These are phyloP conservation scores for Trichonephila clavipes DNA, from an alignment of 1,140 invertebrate species.

Conservation along the genomic window DNA sequence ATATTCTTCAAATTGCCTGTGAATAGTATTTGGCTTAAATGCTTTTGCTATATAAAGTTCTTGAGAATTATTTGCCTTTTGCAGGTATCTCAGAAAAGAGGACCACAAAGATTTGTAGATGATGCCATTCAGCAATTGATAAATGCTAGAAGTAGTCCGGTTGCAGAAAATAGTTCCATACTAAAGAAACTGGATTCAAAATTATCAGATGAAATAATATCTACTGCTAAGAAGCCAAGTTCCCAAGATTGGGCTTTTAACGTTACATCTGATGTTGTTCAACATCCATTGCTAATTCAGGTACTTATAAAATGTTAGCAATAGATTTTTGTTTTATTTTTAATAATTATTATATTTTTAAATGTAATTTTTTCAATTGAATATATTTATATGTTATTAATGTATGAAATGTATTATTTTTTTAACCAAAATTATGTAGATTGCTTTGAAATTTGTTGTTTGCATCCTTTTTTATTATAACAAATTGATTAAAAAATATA, in stretches of 20 bases:
- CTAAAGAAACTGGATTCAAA: constrained; percentile 45
- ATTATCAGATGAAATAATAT: constrained; percentile 34
- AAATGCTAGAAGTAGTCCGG: constrained; percentile 28
- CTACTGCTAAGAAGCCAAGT: neutral
- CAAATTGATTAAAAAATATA: no score
- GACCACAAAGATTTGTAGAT: constrained; percentile 67
- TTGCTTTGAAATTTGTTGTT: no score
- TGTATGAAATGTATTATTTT: no score
- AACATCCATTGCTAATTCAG: constrained; percentile 35
- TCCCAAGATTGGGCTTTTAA: constrained; percentile 58
- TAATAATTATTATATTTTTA: no score
- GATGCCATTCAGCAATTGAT: constrained; percentile 49
- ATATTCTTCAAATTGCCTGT: no score
- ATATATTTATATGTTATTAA: no score
- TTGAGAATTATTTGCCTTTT: neutral
- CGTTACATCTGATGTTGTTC: neutral
- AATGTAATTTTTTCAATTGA: no score
- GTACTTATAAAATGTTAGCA: neutral
- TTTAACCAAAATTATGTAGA: no score
- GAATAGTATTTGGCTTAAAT: no score
- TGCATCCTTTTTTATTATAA: no score
- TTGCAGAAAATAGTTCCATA: neutral
- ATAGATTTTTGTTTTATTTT: no score
- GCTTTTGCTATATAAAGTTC: no score
- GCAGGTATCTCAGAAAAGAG: constrained; percentile 71